Conservation (phyloP, 2,113 vertebrate genomes). For the Macrotus californicus region DNA sequence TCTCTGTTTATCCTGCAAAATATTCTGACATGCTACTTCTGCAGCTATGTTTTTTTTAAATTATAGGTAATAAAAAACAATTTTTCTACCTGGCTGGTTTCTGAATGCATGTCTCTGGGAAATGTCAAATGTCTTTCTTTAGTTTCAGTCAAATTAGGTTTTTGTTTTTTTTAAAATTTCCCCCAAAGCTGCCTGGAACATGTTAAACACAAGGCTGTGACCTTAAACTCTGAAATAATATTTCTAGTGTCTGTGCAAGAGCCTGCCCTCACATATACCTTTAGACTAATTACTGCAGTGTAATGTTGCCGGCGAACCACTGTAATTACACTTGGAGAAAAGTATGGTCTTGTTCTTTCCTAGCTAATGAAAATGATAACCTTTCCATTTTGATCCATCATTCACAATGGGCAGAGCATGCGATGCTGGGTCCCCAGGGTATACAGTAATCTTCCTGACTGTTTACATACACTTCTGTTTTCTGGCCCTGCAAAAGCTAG, state of each 20-base stretch:
- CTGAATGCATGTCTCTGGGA: constrained; percentile 64
- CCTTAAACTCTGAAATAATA: constrained; percentile 67
- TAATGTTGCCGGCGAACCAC: constrained; percentile 27
- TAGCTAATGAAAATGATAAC: constrained; percentile 71
- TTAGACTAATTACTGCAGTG: constrained; percentile 60
- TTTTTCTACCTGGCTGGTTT: constrained; percentile 68
- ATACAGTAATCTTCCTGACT: constrained; percentile 47
- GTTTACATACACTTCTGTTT: constrained; percentile 36
- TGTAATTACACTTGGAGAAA: constrained; percentile 60
- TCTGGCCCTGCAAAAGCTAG: constrained; percentile 35
- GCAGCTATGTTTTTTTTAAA: constrained; percentile 32
- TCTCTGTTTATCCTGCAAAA: constrained; percentile 66
- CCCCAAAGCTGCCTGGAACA: constrained; percentile 52
- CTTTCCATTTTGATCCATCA: constrained; percentile 69
- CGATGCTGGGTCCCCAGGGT: not conserved
- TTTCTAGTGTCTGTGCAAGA: constrained; percentile 64
- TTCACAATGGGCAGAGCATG: constrained; percentile 51
- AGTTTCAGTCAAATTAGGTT: constrained; percentile 64
- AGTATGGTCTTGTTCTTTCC: constrained; percentile 35
- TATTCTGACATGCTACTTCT: constrained; percentile 64
- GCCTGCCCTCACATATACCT: constrained; percentile 39
- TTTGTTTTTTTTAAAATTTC: not conserved
- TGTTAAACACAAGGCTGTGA: constrained; percentile 72
- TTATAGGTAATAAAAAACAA: constrained; percentile 51
- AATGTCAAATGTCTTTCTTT: constrained; percentile 70